Percentiles rank a stretch among this genome's conserved stretches.
phyloP scores from a whole-genome alignment of 2,113 vertebrate genomes.

The Corynorhinus townsendii region DNA sequence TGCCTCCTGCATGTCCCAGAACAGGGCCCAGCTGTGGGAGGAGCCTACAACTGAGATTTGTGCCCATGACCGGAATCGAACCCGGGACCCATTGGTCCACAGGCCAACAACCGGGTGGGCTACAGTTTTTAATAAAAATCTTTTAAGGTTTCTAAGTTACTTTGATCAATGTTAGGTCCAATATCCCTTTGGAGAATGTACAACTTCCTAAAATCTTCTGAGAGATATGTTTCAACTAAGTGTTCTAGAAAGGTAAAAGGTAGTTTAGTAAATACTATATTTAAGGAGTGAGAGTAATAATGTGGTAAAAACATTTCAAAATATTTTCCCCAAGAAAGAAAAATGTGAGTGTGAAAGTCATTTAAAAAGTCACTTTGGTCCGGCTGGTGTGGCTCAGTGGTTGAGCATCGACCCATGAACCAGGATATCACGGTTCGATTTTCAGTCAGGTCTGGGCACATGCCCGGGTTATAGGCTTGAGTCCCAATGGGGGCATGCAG shows the following conservation, averaged over 20 bases:
- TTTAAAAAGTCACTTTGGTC: background rate
- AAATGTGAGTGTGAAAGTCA: background rate
- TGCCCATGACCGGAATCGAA: background rate
- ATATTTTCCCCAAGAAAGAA: background rate
- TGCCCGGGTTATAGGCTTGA: too few species aligned
- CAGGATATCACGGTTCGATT: too few species aligned
- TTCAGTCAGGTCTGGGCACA: too few species aligned
- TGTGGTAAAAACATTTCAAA: background rate
- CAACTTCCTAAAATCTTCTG: background rate
- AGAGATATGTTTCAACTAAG: constrained; percentile 18
- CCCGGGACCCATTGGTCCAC: background rate
- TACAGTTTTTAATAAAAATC: background rate
- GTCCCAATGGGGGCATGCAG: too few species aligned
- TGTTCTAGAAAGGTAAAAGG: background rate
- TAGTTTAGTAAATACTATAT: constrained; percentile 14
- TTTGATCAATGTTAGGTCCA: constrained; percentile 50
- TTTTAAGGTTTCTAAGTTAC: constrained; percentile 41
- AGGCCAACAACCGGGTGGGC: background rate
- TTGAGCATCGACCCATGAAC: too few species aligned
- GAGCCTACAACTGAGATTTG: background rate
- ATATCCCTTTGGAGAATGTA: constrained; percentile 15
- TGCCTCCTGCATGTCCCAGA: background rate
- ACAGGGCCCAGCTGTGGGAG: too few species aligned
- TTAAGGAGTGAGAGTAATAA: constrained; percentile 24
- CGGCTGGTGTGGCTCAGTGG: too few species aligned